These are phyloP conservation scores for Ianthella basta DNA, from an alignment of 37 sponge, comb jelly and placozoan genomes.

Conservation along the genomic window DNA sequence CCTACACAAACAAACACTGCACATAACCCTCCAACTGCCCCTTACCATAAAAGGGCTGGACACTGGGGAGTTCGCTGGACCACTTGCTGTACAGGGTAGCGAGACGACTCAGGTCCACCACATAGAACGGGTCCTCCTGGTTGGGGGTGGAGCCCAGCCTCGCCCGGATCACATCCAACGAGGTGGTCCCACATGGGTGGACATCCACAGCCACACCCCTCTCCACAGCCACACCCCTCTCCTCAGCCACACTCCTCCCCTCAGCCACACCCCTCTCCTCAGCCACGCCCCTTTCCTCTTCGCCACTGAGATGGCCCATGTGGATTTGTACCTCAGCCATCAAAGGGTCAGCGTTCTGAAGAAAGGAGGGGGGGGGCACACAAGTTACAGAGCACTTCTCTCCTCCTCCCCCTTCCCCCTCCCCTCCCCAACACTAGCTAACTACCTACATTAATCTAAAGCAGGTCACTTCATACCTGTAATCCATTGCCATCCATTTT, in stretches of 20 bases:
- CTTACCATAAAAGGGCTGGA: constrained; percentile 85
- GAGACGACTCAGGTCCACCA: constrained; percentile 70
- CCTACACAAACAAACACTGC: background rate
- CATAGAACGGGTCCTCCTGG: constrained; percentile 83
- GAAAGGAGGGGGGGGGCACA: background rate
- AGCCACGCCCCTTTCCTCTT: too few relatives aligned
- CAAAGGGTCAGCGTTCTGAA: background rate
- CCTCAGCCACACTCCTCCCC: background rate
- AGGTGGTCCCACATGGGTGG: background rate
- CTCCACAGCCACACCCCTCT: background rate
- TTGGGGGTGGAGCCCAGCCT: constrained; percentile 3
- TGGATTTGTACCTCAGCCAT: background rate
- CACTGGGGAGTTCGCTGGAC: constrained; percentile 62
- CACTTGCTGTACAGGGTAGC: constrained; percentile 51
- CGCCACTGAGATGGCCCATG: background rate
- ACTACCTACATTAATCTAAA: too few relatives aligned
- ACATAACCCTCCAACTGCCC: background rate
- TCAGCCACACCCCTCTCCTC: background rate
- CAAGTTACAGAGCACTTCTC: too few relatives aligned
- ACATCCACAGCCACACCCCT: background rate
- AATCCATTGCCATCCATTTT: constrained; percentile 74
- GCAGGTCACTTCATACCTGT: too few relatives aligned
- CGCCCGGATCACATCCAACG: background rate
- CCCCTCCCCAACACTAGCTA: constrained; percentile 46
- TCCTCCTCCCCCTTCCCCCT: background rate